Conservation (phyloP, 2,113 vertebrate genomes). For the Bambusicola thoracicus region DNA sequence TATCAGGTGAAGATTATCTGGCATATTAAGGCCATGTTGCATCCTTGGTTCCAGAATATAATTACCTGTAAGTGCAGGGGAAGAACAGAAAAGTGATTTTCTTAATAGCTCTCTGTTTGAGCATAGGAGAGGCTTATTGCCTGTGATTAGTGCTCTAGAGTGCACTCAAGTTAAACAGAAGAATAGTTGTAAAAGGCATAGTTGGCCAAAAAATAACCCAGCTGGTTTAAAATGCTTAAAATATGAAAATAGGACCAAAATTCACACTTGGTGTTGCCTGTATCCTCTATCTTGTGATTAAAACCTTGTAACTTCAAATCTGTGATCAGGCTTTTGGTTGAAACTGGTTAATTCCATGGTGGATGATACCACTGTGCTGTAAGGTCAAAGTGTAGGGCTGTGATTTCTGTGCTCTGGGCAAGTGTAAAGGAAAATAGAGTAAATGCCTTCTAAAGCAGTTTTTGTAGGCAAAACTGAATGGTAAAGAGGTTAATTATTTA, state of each 20-base stretch:
- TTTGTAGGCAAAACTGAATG: constrained; percentile 13
- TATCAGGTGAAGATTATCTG: not conserved
- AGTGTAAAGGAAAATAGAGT: not conserved
- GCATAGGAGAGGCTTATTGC: not conserved
- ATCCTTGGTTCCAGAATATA: not conserved
- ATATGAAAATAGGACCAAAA: not conserved
- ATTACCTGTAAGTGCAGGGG: not conserved
- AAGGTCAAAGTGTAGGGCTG: not conserved
- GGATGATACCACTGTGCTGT: not conserved
- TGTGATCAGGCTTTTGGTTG: not conserved
- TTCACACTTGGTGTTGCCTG: not conserved
- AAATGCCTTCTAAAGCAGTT: not conserved
- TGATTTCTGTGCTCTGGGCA: not conserved
- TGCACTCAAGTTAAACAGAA: not conserved
- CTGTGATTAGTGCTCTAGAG: not conserved
- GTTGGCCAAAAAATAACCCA: not conserved
- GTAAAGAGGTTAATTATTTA: constrained; percentile 57
- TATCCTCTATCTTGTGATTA: not conserved
- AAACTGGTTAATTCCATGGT: not conserved
- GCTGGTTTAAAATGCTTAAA: not conserved
- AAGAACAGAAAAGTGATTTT: not conserved
- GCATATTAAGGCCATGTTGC: not conserved
- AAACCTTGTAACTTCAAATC: not conserved
- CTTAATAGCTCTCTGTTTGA: not conserved
- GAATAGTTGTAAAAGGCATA: not conserved